Evolutionary conservation across 2,113 vertebrate genomes (phyloP).

Genomic region (Limnothrissa miodon): DNA sequence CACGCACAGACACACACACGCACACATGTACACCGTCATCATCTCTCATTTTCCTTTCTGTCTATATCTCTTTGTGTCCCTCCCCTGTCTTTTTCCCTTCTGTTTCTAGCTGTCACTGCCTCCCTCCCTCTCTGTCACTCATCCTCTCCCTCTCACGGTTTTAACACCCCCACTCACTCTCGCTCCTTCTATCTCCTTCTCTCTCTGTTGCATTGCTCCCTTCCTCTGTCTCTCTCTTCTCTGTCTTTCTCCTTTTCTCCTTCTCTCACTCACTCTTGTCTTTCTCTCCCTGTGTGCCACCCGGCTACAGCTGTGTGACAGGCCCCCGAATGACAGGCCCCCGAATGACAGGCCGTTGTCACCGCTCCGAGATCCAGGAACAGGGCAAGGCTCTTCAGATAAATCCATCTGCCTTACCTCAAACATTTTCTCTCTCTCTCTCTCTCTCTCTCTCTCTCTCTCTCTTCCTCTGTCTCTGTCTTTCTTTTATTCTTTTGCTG

Average conservation of each 20-base stretch:
- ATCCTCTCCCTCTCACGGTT: not conserved
- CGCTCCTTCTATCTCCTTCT: not conserved
- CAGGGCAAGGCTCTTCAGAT: not conserved
- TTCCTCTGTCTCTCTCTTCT: not conserved
- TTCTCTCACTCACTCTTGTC: not conserved
- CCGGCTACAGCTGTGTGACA: not conserved
- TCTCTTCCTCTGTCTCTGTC: not conserved
- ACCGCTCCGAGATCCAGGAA: not conserved
- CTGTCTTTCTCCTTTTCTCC: not conserved
- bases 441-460: not conserved
- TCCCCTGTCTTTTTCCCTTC: not conserved
- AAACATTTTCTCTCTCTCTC: not conserved
- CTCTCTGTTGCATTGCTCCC: not conserved
- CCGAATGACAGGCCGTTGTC: not conserved
- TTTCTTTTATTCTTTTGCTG: not conserved
- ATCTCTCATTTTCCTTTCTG: not conserved
- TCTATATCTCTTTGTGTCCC: conserved; percentile 7
- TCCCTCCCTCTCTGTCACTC: not conserved
- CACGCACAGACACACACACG: not conserved
- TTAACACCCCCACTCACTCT: not conserved
- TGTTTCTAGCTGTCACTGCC: not conserved
- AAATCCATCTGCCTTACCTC: not conserved
- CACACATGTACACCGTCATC: not conserved
- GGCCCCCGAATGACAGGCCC: not conserved
- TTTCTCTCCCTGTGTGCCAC: conserved; percentile 17